Evolutionary conservation across 1,140 invertebrate genomes (phyloP).

Genomic region (Callitettix versicolor): DNA sequence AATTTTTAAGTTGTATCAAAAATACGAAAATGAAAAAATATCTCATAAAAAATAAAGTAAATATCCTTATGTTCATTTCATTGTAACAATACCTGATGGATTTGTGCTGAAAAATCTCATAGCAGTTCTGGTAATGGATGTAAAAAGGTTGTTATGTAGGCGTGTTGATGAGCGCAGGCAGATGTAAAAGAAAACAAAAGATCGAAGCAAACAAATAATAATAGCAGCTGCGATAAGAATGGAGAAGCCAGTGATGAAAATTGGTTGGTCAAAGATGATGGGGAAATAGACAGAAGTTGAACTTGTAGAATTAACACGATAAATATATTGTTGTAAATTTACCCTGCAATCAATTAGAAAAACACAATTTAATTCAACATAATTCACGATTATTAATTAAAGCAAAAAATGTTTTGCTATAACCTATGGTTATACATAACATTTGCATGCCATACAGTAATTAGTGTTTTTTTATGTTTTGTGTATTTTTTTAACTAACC

Average conservation of each 20-base stretch:
- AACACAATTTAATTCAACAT: too few relatives aligned
- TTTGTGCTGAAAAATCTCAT: constrained; percentile 79
- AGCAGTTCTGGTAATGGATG: constrained; percentile 54
- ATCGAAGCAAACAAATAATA: constrained; percentile 42
- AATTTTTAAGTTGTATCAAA: too few relatives aligned
- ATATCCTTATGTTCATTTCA: too few relatives aligned
- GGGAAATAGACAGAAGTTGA: too few relatives aligned
- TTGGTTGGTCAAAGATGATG: neutral
- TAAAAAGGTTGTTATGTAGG: constrained; percentile 72
- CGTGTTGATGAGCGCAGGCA: constrained; percentile 60
- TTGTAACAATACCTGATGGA: constrained; percentile 51
- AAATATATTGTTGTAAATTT: neutral
- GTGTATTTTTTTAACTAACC: too few relatives aligned
- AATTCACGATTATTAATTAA: too few relatives aligned
- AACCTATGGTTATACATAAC: too few relatives aligned
- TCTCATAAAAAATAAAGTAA: too few relatives aligned
- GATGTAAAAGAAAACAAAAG: constrained; percentile 52
- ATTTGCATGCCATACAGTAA: too few relatives aligned
- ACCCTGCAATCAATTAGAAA: constrained; percentile 10
- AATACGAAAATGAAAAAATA: too few relatives aligned
- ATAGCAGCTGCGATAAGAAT: constrained; percentile 47
- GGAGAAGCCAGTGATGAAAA: constrained; percentile 48
- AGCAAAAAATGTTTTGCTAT: too few relatives aligned
- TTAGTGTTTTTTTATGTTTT: too few relatives aligned
- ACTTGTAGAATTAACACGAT: neutral